Percentiles rank a stretch among this genome's conserved stretches.
Evolutionary conservation across 2,113 vertebrate species (phyloP).

Genomic region (Lonchura striata): DNA sequence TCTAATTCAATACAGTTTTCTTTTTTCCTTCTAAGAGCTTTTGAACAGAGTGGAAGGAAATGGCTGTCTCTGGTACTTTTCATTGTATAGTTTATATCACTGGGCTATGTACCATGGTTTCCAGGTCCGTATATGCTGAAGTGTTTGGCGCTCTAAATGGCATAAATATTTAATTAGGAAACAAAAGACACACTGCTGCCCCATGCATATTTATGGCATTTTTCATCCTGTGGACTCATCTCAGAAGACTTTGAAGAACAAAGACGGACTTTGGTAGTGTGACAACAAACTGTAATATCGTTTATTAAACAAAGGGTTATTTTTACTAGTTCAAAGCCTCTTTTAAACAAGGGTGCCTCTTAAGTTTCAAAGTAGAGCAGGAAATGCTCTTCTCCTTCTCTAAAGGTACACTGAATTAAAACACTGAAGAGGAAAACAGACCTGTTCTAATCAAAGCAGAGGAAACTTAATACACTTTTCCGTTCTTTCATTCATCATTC

Average conservation of each 20-base stretch:
- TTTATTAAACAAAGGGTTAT: not conserved
- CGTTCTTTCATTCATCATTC: not conserved
- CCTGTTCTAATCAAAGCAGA: not conserved
- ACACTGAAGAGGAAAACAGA: not conserved
- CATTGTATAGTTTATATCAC: not conserved
- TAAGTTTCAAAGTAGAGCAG: not conserved
- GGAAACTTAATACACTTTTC: not conserved
- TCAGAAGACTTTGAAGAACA: not conserved
- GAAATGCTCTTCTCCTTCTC: not conserved
- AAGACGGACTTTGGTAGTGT: not conserved
- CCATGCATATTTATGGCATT: not conserved
- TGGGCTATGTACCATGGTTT: not conserved
- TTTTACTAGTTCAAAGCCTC: slow-evolving; percentile 22
- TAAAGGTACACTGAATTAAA: not conserved
- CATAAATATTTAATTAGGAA: not conserved
- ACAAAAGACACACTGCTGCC: not conserved
- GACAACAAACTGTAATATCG: not conserved
- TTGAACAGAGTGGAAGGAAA: not conserved
- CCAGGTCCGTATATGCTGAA: not conserved
- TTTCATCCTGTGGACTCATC: not conserved
- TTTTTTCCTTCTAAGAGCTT: not conserved
- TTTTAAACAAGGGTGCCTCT: not conserved
- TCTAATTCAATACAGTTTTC: not conserved
- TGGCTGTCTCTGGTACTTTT: not conserved
- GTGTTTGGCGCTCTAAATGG: not conserved